A percentile compares a stretch with the other conserved stretches of the same genome.
phyloP scores from a whole-genome alignment of 2,888 invertebrate genomes.

The Thera britannica region DNA sequence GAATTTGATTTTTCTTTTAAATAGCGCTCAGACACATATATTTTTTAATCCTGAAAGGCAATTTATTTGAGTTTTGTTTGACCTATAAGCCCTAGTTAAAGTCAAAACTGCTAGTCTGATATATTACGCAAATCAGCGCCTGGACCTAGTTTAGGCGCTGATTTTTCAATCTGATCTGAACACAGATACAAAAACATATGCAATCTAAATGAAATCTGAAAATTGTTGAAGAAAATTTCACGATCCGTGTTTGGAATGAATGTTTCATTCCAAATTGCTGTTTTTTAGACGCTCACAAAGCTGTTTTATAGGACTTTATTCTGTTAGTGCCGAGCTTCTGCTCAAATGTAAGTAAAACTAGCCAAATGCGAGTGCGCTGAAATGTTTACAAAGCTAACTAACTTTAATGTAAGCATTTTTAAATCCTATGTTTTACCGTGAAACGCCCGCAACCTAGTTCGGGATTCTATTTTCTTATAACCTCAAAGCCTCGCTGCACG shows the following conservation, averaged over 20 bases:
- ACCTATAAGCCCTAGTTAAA: too few relatives aligned
- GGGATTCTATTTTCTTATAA: not conserved
- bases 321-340: constrained; percentile 21
- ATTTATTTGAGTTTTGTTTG: too few relatives aligned
- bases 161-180: constrained; percentile 13
- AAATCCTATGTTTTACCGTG: not conserved
- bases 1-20: too few relatives aligned
- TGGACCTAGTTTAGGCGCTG: not conserved
- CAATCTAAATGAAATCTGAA: constrained; percentile 28
- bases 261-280: constrained; percentile 29
- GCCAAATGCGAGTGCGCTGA: constrained; percentile 3
- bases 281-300: constrained; percentile 38
- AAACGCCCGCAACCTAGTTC: not conserved
- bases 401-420: not conserved
- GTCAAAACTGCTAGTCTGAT: too few relatives aligned
- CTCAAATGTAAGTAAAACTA: constrained; percentile 16
- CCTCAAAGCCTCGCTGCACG: too few relatives aligned
- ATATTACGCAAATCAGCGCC: too few relatives aligned
- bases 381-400: not conserved
- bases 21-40: too few relatives aligned
- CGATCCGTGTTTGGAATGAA: constrained; percentile 18
- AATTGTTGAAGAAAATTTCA: constrained; percentile 24
- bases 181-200: constrained; percentile 17
- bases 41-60: too few relatives aligned
- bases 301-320: constrained; percentile 35